These are phyloP conservation scores for Cyclophora punctaria DNA, from an alignment of 2,888 invertebrate species.

Conservation along the genomic window DNA sequence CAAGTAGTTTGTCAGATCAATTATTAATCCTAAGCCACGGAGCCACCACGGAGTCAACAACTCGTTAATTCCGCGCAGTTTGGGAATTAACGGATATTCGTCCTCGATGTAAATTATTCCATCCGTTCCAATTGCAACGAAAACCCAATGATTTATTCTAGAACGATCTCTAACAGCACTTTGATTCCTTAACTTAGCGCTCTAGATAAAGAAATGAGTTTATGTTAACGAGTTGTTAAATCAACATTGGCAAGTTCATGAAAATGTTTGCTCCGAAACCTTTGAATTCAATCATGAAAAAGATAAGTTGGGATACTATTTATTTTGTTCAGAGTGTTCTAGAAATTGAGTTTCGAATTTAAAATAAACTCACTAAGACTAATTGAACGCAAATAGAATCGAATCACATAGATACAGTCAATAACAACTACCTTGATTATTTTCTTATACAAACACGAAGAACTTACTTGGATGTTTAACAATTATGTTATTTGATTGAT, in stretches of 20 bases:
- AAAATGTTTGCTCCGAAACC: background rate
- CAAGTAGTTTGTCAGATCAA: too few species aligned
- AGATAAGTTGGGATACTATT: too few species aligned
- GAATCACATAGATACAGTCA: too few species aligned
- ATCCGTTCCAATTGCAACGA: slow-evolving; percentile 41
- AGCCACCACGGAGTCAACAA: slow-evolving; percentile 20
- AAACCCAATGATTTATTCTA: slow-evolving; percentile 44
- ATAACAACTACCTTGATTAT: too few species aligned
- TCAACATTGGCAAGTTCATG: background rate
- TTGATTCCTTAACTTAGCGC: slow-evolving; percentile 39
- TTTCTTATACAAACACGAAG: too few species aligned
- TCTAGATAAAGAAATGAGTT: slow-evolving; percentile 25
- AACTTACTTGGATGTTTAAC: too few species aligned
- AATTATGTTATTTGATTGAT: too few species aligned
- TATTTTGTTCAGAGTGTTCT: too few species aligned
- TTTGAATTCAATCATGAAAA: background rate
- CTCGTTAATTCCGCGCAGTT: slow-evolving; percentile 29
- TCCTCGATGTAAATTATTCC: slow-evolving; percentile 44
- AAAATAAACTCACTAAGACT: too few species aligned
- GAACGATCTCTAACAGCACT: slow-evolving; percentile 36
- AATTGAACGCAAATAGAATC: too few species aligned
- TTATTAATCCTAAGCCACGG: too few species aligned
- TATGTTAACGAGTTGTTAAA: background rate
- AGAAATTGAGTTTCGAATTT: too few species aligned
- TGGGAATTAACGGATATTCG: slow-evolving; percentile 37